These are phyloP conservation scores for Pseudomyrmex sp. DNA, from an alignment of 1,140 invertebrate species.

Conservation along the genomic window DNA sequence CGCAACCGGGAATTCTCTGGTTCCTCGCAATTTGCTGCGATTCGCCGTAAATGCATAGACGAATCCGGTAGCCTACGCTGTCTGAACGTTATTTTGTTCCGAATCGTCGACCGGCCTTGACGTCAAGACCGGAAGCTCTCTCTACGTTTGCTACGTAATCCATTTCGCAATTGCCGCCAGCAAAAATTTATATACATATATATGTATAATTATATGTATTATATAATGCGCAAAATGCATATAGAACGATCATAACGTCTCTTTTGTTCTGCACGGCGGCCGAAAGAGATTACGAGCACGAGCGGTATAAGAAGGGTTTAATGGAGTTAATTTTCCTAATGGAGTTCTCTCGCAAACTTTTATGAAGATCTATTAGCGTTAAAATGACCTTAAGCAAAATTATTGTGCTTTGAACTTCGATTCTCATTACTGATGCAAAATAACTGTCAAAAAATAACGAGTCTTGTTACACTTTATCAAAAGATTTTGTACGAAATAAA, in stretches of 20 bases:
- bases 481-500: background rate
- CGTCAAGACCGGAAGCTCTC: conserved; percentile 19
- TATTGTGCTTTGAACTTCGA: conserved; percentile 33
- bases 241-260: conserved; percentile 38
- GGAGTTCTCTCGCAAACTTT: conserved; percentile 45
- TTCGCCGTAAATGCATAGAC: conserved; percentile 52
- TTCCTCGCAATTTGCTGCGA: conserved; percentile 63
- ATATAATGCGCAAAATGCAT: conserved; percentile 18
- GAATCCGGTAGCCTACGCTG: conserved; percentile 1
- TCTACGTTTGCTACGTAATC: conserved; percentile 38
- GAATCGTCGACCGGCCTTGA: conserved; percentile 41
- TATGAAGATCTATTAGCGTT: conserved; percentile 49
- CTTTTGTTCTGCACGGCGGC: conserved; percentile 33
- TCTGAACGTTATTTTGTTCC: conserved; percentile 41
- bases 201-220: background rate
- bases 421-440: conserved; percentile 13
- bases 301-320: conserved; percentile 36
- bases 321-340: conserved; percentile 53
- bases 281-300: conserved; percentile 44
- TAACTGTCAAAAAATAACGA: conserved; percentile 9
- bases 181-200: background rate
- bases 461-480: background rate
- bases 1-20: conserved; percentile 42
- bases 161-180: conserved; percentile 10
- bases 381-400: conserved; percentile 42